Evolutionary conservation across 1,140 invertebrate species (phyloP).

Genomic region (Diabrotica virgifera): DNA sequence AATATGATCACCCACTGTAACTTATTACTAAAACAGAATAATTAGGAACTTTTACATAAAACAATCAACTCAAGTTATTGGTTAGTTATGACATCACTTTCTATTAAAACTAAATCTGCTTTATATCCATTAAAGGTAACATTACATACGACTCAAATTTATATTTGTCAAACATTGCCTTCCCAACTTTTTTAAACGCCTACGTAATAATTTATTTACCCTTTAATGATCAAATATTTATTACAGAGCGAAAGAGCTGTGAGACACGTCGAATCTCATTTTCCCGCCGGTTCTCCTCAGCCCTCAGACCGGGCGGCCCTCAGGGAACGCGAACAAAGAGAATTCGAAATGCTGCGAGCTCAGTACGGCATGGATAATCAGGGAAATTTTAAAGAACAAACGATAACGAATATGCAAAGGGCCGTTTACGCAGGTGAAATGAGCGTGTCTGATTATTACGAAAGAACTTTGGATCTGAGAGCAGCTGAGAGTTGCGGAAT

Average conservation of each 20-base stretch:
- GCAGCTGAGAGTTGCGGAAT: constrained; percentile 73
- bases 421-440: constrained; percentile 83
- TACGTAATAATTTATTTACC: no score
- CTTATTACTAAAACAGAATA: no score
- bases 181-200: no score
- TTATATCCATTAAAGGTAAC: no score
- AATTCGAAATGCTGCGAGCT: constrained; percentile 76
- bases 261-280: constrained; percentile 48
- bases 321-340: constrained; percentile 69
- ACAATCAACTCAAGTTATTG: no score
- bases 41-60: no score
- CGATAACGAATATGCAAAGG: constrained; percentile 75
- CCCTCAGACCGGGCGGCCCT: constrained; percentile 65
- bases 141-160: no score
- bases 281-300: constrained; percentile 40
- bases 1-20: no score
- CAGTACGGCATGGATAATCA: constrained; percentile 89
- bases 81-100: no score
- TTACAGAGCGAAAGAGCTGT: constrained; percentile 51
- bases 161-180: no score
- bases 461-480: constrained; percentile 71
- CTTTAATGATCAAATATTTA: no score
- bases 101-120: no score
- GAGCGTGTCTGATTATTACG: constrained; percentile 81
- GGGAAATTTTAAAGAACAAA: constrained; percentile 64